These are phyloP conservation scores for Silurus asotus DNA, from an alignment of 2,113 vertebrate genomes.

Conservation along the genomic window DNA sequence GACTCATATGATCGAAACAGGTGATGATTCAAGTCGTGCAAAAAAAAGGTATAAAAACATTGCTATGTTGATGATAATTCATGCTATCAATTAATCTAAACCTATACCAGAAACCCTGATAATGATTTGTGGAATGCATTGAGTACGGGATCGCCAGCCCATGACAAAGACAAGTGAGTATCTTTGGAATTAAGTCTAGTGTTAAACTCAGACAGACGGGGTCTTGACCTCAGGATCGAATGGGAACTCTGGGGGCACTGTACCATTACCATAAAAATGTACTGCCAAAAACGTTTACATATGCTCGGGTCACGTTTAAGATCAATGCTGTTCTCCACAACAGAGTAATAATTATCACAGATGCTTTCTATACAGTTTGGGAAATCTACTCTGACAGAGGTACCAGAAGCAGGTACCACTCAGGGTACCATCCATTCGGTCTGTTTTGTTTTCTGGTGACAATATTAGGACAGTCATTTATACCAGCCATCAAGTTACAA, in stretches of 20 bases:
- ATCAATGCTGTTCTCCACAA: neutral
- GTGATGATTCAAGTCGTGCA: neutral
- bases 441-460: neutral
- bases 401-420: neutral
- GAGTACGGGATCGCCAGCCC: neutral
- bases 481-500: neutral
- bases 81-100: neutral
- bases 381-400: neutral
- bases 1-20: neutral
- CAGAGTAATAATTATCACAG: neutral
- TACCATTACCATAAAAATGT: neutral
- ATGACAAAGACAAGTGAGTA: neutral
- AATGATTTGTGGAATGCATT: neutral
- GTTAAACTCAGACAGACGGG: neutral
- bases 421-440: neutral
- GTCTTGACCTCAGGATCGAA: neutral
- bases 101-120: neutral
- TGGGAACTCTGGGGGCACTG: neutral
- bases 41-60: neutral
- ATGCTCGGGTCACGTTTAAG: neutral
- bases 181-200: neutral
- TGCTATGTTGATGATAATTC: neutral
- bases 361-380: neutral
- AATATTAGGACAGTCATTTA: neutral
- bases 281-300: neutral